Evolutionary conservation across 2,113 vertebrate genomes (phyloP).

Genomic region (Vombatus ursinus): DNA sequence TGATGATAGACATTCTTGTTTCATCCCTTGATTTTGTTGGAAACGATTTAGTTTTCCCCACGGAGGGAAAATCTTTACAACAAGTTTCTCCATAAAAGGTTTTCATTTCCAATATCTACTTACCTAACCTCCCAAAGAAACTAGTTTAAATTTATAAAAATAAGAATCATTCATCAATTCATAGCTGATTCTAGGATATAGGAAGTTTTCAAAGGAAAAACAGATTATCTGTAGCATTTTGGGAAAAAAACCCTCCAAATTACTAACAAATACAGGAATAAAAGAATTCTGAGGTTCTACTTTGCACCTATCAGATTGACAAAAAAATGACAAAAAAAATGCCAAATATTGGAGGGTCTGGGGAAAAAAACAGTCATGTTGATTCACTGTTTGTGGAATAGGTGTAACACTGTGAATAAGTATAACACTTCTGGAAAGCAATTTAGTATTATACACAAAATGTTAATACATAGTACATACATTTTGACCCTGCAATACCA

Average conservation of each 20-base stretch:
- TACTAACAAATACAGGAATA: neutral
- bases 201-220: neutral
- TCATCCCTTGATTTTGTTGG: neutral
- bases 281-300: neutral
- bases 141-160: neutral
- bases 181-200: neutral
- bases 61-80: neutral
- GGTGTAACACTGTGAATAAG: neutral
- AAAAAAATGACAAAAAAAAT: neutral
- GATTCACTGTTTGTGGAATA: neutral
- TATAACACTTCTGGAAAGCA: neutral
- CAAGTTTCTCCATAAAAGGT: neutral
- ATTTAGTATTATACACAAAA: neutral
- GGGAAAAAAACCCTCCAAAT: neutral
- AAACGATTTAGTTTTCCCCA: neutral
- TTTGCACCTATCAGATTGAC: neutral
- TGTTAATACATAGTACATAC: neutral
- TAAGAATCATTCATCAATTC: neutral
- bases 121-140: no score
- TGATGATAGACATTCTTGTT: neutral
- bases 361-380: neutral
- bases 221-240: neutral
- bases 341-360: neutral
- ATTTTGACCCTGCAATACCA: neutral
- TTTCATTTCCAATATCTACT: neutral